Evolutionary conservation across 2,797 vertebrate species (phyloP).

Genomic region (Podarcis siculus): DNA sequence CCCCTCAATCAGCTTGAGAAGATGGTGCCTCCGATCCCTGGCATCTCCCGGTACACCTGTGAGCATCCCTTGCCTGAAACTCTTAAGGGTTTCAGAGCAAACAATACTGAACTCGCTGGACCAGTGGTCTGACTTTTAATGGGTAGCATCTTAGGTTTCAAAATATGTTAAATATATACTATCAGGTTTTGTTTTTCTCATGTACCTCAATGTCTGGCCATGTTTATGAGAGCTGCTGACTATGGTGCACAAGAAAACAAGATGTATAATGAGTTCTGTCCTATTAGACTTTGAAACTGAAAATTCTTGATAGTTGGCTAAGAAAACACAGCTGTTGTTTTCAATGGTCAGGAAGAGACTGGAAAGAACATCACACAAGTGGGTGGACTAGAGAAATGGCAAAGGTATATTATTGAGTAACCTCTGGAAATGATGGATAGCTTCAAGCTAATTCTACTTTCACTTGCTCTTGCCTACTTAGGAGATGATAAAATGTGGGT

Average conservation of each 20-base stretch:
- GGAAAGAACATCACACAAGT: slow-evolving; percentile 63
- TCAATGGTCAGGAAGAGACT: slow-evolving; percentile 65
- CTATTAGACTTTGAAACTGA: slow-evolving; percentile 68
- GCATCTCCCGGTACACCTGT: too few relatives aligned
- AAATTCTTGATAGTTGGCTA: slow-evolving; percentile 70
- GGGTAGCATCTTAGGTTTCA: slow-evolving; percentile 65
- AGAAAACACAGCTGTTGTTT: slow-evolving; percentile 74
- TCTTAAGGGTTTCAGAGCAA: too few relatives aligned
- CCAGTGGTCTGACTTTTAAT: too few relatives aligned
- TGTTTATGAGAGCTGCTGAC: slow-evolving; percentile 66
- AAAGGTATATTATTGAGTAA: slow-evolving; percentile 67
- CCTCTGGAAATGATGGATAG: slow-evolving; percentile 66
- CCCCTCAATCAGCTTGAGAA: too few relatives aligned
- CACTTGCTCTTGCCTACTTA: slow-evolving; percentile 41
- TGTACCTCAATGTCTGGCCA: slow-evolving; percentile 60
- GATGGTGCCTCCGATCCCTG: too few relatives aligned
- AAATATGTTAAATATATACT: slow-evolving; percentile 50
- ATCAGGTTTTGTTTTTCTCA: slow-evolving; percentile 65
- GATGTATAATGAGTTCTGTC: slow-evolving; percentile 63
- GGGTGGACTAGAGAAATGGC: slow-evolving; percentile 62
- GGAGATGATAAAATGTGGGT: slow-evolving; percentile 53
- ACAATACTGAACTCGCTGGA: too few relatives aligned
- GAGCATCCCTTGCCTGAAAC: too few relatives aligned
- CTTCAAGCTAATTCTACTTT: slow-evolving; percentile 56
- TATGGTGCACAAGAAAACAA: slow-evolving; percentile 65